Conservation (phyloP, 1,140 invertebrate genomes). For the Cephus cinctus region DNA sequence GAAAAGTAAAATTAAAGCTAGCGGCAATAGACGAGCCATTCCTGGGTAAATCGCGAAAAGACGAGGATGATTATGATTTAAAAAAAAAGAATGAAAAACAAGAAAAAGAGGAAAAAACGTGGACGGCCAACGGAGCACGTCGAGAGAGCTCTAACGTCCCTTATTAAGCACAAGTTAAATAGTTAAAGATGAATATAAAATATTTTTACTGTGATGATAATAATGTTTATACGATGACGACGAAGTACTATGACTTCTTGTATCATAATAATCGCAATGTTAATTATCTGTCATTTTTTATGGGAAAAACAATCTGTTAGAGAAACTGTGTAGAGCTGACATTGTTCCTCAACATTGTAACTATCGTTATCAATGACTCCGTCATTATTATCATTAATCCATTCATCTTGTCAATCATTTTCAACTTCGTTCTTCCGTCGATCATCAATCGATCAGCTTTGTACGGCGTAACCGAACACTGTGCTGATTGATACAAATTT, state of each 20-base stretch:
- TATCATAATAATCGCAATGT: slow-evolving; percentile 42
- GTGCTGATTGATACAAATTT: too few relatives aligned
- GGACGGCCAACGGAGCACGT: slow-evolving; percentile 6
- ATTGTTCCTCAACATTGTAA: background rate
- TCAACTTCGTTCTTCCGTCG: too few relatives aligned
- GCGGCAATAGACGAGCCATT: slow-evolving; percentile 1
- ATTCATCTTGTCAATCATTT: too few relatives aligned
- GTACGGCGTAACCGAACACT: too few relatives aligned
- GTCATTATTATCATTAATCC: too few relatives aligned
- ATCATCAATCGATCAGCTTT: too few relatives aligned
- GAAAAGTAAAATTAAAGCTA: background rate
- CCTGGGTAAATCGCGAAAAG: slow-evolving; percentile 6
- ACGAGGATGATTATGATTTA: slow-evolving; percentile 32
- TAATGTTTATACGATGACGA: slow-evolving; percentile 56
- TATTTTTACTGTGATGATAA: slow-evolving; percentile 61
- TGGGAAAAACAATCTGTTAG: slow-evolving; percentile 19
- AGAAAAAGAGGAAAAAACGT: slow-evolving; percentile 13
- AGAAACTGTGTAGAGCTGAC: background rate
- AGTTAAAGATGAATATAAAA: slow-evolving; percentile 43
- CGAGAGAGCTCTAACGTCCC: slow-evolving; percentile 13
- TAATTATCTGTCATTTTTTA: slow-evolving; percentile 38
- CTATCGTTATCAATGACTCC: background rate
- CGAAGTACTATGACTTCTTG: slow-evolving; percentile 43
- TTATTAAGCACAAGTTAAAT: slow-evolving; percentile 30
- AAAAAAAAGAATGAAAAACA: slow-evolving; percentile 8